Percentiles rank a stretch among this genome's conserved stretches.
phyloP scores from a whole-genome alignment of 2,113 vertebrate genomes.

The Brevimyrus niger region DNA sequence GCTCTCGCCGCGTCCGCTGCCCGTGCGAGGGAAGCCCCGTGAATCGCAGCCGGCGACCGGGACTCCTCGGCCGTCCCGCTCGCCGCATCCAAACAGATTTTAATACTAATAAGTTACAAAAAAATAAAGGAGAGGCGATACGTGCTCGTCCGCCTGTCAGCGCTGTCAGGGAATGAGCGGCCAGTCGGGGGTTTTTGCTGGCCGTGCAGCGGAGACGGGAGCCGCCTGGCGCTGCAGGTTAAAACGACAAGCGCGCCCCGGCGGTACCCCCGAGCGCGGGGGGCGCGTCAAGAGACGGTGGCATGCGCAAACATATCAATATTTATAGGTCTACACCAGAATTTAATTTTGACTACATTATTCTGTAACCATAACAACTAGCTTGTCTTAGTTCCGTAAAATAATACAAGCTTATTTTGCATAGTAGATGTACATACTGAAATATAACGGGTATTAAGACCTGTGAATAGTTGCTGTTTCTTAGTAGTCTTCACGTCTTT shows the following conservation, averaged over 20 bases:
- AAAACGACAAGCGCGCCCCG: conserved; percentile 13
- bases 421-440: neutral
- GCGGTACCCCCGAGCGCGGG: neutral
- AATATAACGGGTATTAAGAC: neutral
- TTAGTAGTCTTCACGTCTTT: neutral
- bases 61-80: conserved; percentile 36
- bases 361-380: neutral
- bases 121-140: conserved; percentile 29
- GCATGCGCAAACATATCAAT: neutral
- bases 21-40: neutral
- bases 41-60: neutral
- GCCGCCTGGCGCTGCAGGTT: conserved; percentile 29
- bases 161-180: conserved; percentile 24
- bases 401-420: neutral
- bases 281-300: neutral
- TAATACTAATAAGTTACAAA: neutral
- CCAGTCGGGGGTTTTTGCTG: neutral
- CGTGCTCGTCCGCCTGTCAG: conserved; percentile 40
- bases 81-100: neutral
- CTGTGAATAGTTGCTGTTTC: neutral
- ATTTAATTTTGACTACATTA: neutral
- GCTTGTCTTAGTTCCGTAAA: neutral
- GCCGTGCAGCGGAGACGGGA: neutral
- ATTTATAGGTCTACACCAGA: neutral
- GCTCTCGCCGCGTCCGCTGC: neutral